phyloP scores from a whole-genome alignment of 2,113 vertebrate genomes.

The Mastomys coucha region DNA sequence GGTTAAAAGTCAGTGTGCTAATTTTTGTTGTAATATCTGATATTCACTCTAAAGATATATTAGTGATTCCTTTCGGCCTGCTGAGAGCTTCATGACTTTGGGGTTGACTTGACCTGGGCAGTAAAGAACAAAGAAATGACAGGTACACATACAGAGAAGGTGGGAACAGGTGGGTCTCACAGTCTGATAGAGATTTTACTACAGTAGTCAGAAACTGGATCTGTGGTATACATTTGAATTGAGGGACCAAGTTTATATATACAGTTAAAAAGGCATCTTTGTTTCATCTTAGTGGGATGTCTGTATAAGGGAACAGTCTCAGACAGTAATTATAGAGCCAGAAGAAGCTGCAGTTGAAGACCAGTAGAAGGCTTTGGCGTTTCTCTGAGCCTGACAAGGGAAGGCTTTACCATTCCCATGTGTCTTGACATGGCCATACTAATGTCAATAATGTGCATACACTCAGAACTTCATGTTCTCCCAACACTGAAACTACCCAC shows the following conservation, averaged over 20 bases:
- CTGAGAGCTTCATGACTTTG: not conserved
- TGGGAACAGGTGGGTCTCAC: not conserved
- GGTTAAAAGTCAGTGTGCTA: not conserved
- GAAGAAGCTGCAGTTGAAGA: not conserved
- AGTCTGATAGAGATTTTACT: not conserved
- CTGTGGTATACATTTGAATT: not conserved
- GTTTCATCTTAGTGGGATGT: not conserved
- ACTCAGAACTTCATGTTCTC: not conserved
- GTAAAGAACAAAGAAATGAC: not conserved
- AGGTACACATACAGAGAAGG: not conserved
- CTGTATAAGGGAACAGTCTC: not conserved
- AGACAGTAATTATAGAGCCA: not conserved
- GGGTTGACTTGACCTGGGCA: not conserved
- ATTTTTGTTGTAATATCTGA: constrained; percentile 31
- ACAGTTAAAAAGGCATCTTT: not conserved
- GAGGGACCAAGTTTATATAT: not conserved
- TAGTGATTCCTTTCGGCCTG: not conserved
- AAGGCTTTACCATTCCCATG: not conserved
- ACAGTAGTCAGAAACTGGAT: not conserved
- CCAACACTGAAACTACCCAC: not conserved
- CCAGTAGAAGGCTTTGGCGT: not conserved
- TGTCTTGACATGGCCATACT: not conserved
- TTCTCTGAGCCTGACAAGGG: not conserved
- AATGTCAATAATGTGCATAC: not conserved
- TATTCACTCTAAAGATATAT: not conserved